phyloP scores from a whole-genome alignment of 2,888 invertebrate genomes.

The Pachycephus smyrnensis region DNA sequence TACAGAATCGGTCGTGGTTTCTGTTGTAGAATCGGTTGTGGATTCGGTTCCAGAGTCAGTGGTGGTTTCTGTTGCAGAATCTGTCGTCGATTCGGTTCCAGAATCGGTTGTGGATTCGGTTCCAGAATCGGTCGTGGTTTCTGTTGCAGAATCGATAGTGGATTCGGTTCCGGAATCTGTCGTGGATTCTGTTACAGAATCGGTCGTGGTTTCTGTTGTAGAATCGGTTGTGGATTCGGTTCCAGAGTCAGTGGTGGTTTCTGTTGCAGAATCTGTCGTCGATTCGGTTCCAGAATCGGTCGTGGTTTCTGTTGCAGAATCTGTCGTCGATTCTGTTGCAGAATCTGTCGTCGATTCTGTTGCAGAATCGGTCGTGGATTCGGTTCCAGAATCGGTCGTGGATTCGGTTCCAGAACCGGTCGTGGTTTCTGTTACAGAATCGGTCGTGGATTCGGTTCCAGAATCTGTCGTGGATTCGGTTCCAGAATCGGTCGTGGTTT shows the following conservation, averaged over 20 bases:
- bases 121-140: not conserved
- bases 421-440: not conserved
- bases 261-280: conserved; percentile 21
- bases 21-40: not conserved
- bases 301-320: conserved; percentile 10
- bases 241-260: conserved; percentile 9
- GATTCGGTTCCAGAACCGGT: not conserved
- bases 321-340: not conserved
- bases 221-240: conserved; percentile 12
- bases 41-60: conserved; percentile 14
- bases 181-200: conserved; percentile 8
- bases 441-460: not conserved
- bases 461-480: not conserved
- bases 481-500: not conserved
- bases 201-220: conserved; percentile 13
- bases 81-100: not conserved
- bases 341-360: not conserved
- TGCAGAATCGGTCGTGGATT: not conserved
- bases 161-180: not conserved
- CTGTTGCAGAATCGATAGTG: not conserved
- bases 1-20: not conserved
- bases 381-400: not conserved
- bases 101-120: not conserved
- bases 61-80: not conserved
- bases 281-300: conserved; percentile 18